Percentiles rank a stretch among this genome's conserved stretches.
Evolutionary conservation across 37 sponge, comb jelly and placozoan genomes (phyloP).

Genomic region (Diacarnus erythraeanus): DNA sequence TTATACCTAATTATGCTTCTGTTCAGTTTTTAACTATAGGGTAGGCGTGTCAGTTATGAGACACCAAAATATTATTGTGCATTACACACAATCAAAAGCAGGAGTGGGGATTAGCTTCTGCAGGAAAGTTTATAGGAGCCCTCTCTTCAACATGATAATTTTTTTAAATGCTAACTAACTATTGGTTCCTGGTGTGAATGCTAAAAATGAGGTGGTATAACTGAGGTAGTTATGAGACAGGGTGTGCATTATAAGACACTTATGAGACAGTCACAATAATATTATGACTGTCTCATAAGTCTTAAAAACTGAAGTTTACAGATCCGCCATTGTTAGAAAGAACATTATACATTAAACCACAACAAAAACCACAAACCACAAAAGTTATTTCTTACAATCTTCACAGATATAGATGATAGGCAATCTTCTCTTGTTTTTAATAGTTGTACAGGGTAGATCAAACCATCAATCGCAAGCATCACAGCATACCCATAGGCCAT

Average conservation of each 20-base stretch:
- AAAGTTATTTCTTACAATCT: neutral
- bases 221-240: conserved; percentile 5
- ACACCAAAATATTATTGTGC: neutral
- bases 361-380: neutral
- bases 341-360: neutral
- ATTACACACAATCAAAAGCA: neutral
- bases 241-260: conserved; percentile 2
- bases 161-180: neutral
- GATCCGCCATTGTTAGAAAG: neutral
- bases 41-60: neutral
- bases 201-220: neutral
- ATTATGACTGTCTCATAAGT: no score
- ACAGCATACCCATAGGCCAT: conserved; percentile 22
- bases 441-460: conserved; percentile 11
- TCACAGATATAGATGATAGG: neutral
- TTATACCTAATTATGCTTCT: no score
- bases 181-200: neutral
- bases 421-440: neutral
- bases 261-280: conserved; percentile 1
- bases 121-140: neutral
- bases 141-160: neutral
- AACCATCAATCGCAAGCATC: conserved; percentile 25
- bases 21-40: no score
- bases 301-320: neutral
- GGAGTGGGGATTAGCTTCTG: neutral